A percentile compares a stretch with the other conserved stretches of the same genome.
Evolutionary conservation across 2,888 invertebrate species (phyloP).

Genomic region (Petrolisthes manimaculis): DNA sequence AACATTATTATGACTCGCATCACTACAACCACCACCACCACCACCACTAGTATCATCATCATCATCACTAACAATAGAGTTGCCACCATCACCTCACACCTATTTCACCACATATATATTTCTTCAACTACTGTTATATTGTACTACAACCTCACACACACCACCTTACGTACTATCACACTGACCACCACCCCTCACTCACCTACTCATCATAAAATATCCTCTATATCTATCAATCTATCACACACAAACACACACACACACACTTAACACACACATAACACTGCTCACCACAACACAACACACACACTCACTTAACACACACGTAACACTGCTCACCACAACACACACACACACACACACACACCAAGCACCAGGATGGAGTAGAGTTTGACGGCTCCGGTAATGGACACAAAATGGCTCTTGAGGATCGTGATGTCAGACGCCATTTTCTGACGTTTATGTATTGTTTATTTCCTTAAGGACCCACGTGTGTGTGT

Average conservation of each 20-base stretch:
- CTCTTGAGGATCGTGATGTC: no score
- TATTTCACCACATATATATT: background rate
- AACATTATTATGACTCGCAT: no score
- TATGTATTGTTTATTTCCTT: no score
- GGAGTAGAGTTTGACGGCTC: no score
- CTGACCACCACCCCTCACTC: background rate
- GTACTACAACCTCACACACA: background rate
- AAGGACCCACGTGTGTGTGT: no score
- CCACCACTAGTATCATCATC: no score
- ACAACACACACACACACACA: background rate
- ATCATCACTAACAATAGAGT: no score
- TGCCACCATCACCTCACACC: background rate
- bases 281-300: background rate
- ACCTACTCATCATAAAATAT: background rate
- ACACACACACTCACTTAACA: background rate
- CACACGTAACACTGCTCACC: background rate
- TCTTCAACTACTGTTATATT: background rate
- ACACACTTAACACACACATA: background rate
- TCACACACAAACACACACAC: background rate
- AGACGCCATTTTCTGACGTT: no score
- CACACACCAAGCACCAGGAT: background rate
- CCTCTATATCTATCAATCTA: background rate
- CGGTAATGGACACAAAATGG: no score
- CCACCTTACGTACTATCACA: background rate
- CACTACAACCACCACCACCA: no score